These are phyloP conservation scores for Parazoanthus swiftii DNA, from an alignment of 92 coral and sea anemone species.

Conservation along the genomic window DNA sequence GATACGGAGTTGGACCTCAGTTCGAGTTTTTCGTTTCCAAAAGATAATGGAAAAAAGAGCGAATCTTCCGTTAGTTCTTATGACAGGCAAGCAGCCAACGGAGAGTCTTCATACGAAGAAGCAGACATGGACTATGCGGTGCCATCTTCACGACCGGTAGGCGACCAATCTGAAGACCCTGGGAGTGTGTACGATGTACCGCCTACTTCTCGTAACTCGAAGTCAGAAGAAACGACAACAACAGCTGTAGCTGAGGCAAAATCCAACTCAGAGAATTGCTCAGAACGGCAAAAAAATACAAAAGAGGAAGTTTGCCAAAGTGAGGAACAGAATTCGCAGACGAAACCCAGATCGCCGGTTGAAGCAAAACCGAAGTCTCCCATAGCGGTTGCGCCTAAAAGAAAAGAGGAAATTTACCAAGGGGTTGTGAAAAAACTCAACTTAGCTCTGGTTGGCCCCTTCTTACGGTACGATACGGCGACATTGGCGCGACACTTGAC, in stretches of 20 bases:
- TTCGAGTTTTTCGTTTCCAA: constrained; percentile 36
- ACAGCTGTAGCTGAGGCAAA: not conserved
- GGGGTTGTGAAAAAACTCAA: constrained; percentile 77
- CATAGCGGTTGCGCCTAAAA: not conserved
- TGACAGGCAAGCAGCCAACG: not conserved
- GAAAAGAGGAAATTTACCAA: constrained; percentile 58
- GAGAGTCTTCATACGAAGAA: constrained; percentile 26
- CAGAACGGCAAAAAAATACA: not conserved
- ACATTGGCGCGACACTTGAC: constrained; percentile 94
- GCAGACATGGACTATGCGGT: constrained; percentile 53
- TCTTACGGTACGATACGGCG: constrained; percentile 65
- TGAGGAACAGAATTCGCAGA: not conserved
- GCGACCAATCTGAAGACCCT: not conserved
- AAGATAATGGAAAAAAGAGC: not conserved
- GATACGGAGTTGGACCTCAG: constrained; percentile 12
- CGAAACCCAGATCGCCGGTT: not conserved
- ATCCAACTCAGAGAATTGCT: not conserved
- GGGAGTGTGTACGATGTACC: constrained; percentile 52
- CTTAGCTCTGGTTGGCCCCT: constrained; percentile 63
- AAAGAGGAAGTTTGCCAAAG: not conserved
- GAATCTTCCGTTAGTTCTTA: not conserved
- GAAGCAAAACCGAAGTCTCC: constrained; percentile 3
- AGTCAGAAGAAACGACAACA: not conserved
- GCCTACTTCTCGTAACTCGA: constrained; percentile 33
- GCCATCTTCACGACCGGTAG: constrained; percentile 55